A percentile compares a stretch with the other conserved stretches of the same genome.
phyloP scores from a whole-genome alignment of 2,888 invertebrate genomes.

The Pollenia angustigena region DNA sequence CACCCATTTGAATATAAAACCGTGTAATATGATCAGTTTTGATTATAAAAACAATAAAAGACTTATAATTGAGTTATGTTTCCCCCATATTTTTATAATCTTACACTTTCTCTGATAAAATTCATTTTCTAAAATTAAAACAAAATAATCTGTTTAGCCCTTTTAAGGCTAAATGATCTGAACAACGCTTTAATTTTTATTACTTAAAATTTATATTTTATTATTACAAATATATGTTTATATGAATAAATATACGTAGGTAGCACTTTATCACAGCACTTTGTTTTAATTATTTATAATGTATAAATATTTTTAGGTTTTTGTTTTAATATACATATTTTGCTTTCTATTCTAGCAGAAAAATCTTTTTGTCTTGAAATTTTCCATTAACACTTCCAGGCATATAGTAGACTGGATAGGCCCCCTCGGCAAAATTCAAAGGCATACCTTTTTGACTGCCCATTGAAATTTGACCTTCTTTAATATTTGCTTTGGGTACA shows the following conservation, averaged over 20 bases:
- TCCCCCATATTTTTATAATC: no score
- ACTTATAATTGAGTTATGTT: no score
- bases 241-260: background rate
- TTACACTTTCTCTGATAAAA: no score
- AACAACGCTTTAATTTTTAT: background rate
- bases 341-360: slow-evolving; percentile 67
- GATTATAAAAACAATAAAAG: no score
- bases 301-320: slow-evolving; percentile 25
- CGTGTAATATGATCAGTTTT: no score
- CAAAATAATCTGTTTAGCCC: background rate
- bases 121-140: no score
- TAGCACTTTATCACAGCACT: slow-evolving; percentile 73
- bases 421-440: slow-evolving; percentile 77
- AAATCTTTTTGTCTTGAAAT: slow-evolving; percentile 78
- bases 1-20: background rate
- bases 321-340: slow-evolving; percentile 4
- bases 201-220: background rate
- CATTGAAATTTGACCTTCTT: slow-evolving; percentile 67
- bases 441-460: slow-evolving; percentile 69
- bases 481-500: slow-evolving; percentile 69
- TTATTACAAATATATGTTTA: slow-evolving; percentile 9
- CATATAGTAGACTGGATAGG: slow-evolving; percentile 79
- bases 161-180: background rate
- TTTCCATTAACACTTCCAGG: slow-evolving; percentile 78
- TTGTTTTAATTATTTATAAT: background rate